Evolutionary conservation across 2,888 invertebrate genomes (phyloP), one percentile per base, ranked within the genome.

Genomic region (Coleophora deauratella): DNA sequence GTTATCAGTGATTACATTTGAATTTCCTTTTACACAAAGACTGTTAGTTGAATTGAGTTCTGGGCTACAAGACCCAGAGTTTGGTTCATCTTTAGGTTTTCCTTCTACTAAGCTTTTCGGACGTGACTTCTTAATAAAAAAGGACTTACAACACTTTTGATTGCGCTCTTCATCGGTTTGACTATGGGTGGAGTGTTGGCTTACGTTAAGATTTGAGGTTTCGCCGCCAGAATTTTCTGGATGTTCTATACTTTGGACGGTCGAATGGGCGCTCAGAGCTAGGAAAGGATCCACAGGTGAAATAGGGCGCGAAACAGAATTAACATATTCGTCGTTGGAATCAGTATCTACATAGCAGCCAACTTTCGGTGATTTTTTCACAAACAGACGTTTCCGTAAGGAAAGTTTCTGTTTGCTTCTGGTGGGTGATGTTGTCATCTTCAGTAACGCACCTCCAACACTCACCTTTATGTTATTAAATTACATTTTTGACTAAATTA

Each of bases 321-420:
- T 80, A 45, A 57, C 61, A 44, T 73, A 75, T 67, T 84, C 85
- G 50, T 82, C 82, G 51, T 77, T 77, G 28, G 82, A 85, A 62
- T 84, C 85, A 40, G 80, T 72, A 59, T 86, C 85, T 46, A 84
- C 76, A 68, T 76, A 78, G 64, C 86, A 86, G 44, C 86, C 86
- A 54, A 86, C 86, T 77, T 82, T 85, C 30, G 86, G 85, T 4
- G 86, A 86, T 55, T 86, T 86, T 59, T 85, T 86, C 41, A 85
- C 86, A 53, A 86, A 81, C 45, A 86, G 54, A 37, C 86, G 73
- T 58, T 86, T 86, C 31, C 86, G 75, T 52, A 86, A 61, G 45
- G 86, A 86, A 47, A 86, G 63, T 56, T 86, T 86, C 55, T 86
- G 85, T 61, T 86, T 85, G 53, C 73, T 52, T 64, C 76, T 80